A percentile compares a stretch with the other conserved stretches of the same genome.
These are phyloP conservation scores for Plusia festucae DNA, from an alignment of 2,888 invertebrate genomes.

Conservation along the genomic window DNA sequence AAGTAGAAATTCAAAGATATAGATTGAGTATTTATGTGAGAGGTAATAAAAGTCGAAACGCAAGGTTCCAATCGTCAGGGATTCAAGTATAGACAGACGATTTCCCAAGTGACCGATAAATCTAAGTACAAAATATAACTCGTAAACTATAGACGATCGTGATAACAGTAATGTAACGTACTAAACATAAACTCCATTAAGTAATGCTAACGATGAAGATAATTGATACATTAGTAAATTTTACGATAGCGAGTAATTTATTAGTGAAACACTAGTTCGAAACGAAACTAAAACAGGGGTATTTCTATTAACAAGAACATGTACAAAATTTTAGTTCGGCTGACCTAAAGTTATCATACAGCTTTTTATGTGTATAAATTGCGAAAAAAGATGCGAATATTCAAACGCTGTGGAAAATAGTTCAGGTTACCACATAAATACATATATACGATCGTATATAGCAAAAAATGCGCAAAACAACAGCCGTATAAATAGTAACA, in stretches of 20 bases:
- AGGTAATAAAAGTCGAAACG: not conserved
- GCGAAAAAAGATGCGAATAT: too few relatives aligned
- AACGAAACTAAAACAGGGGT: too few relatives aligned
- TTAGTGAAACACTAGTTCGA: too few relatives aligned
- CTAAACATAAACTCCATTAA: conserved; percentile 3
- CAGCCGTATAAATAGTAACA: conserved; percentile 2
- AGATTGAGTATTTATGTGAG: too few relatives aligned
- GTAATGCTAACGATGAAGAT: conserved; percentile 2
- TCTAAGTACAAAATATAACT: not conserved
- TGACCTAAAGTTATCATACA: too few relatives aligned
- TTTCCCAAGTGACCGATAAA: not conserved
- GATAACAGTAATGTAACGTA: not conserved
- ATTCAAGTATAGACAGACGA: not conserved
- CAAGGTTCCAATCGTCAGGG: not conserved
- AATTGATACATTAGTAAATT: not conserved
- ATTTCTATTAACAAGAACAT: too few relatives aligned
- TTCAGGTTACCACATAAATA: not conserved
- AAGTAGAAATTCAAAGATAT: too few relatives aligned
- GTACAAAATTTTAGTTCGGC: not conserved
- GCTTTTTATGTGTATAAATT: too few relatives aligned
- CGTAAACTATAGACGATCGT: not conserved
- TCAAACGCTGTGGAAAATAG: not conserved
- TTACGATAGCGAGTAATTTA: conserved; percentile 2
- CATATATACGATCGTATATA: not conserved
- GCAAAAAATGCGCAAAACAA: conserved; percentile 6